These are phyloP conservation scores for Eucera pruinosa DNA, from an alignment of 2,888 invertebrate species.

Conservation along the genomic window DNA sequence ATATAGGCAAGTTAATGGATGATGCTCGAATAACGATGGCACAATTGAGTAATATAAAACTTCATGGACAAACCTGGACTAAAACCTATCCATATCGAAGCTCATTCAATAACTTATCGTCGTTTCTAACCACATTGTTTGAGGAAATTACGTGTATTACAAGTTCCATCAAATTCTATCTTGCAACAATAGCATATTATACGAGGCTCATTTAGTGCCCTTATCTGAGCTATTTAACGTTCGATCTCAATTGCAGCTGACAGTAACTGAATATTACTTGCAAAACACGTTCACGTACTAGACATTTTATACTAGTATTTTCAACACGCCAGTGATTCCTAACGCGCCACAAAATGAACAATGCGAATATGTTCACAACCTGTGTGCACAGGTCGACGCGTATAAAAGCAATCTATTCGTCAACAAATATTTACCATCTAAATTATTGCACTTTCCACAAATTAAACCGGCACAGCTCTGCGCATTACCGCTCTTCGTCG, in stretches of 20 bases:
- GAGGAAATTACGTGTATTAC: constrained; percentile 44
- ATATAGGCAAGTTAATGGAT: too few species aligned
- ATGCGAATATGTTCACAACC: neutral
- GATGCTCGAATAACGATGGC: neutral
- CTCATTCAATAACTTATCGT: constrained; percentile 12
- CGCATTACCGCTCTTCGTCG: neutral
- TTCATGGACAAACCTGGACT: neutral
- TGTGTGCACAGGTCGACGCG: neutral
- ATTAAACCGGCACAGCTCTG: neutral
- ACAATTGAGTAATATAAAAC: constrained; percentile 3
- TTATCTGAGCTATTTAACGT: constrained; percentile 45
- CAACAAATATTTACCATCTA: constrained; percentile 32
- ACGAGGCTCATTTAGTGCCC: constrained; percentile 10
- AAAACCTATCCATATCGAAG: neutral
- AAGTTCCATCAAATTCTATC: constrained; percentile 42
- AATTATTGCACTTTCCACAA: constrained; percentile 24
- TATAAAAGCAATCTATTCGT: constrained; percentile 26
- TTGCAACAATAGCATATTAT: constrained; percentile 27
- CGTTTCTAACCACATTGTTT: constrained; percentile 11
- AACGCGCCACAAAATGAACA: constrained; percentile 3
- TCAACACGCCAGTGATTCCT: constrained; percentile 2
- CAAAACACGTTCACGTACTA: constrained; percentile 8
- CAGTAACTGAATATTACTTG: constrained; percentile 27
- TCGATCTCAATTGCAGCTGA: constrained; percentile 38
- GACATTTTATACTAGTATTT: constrained; percentile 28